phyloP scores from a whole-genome alignment of 64 coral and sea anemone species.

The Acropora tenuis region DNA sequence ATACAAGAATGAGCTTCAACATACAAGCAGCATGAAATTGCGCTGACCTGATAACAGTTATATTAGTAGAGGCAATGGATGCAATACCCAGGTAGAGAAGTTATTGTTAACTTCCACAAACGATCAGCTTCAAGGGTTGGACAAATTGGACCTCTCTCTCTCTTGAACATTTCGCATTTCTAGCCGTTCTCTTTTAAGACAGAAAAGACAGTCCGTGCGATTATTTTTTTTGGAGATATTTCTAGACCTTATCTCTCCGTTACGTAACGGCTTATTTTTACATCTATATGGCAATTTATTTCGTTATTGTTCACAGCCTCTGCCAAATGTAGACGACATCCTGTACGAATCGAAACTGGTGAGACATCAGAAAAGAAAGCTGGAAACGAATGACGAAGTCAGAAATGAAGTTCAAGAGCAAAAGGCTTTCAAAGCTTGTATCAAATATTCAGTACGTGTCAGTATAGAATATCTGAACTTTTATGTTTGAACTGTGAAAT shows the following conservation, averaged over 20 bases:
- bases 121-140: neutral
- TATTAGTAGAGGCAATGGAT: neutral
- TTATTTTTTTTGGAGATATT: no score
- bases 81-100: neutral
- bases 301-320: slow-evolving; percentile 35
- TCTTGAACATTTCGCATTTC: neutral
- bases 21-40: neutral
- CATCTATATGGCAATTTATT: neutral
- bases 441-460: slow-evolving; percentile 68
- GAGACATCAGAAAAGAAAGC: slow-evolving; percentile 23
- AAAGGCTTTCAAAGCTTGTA: slow-evolving; percentile 73
- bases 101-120: neutral
- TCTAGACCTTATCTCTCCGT: no score
- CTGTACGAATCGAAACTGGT: slow-evolving; percentile 42
- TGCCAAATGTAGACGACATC: slow-evolving; percentile 32
- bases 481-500: no score
- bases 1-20: neutral
- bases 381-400: neutral
- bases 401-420: neutral
- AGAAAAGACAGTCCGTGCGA: no score
- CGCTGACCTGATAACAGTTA: neutral
- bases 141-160: neutral
- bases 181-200: no score
- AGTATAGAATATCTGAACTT: neutral
- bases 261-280: no score